Conservation (phyloP, 2,888 invertebrate genomes). For the Mellilla xanthometata region DNA sequence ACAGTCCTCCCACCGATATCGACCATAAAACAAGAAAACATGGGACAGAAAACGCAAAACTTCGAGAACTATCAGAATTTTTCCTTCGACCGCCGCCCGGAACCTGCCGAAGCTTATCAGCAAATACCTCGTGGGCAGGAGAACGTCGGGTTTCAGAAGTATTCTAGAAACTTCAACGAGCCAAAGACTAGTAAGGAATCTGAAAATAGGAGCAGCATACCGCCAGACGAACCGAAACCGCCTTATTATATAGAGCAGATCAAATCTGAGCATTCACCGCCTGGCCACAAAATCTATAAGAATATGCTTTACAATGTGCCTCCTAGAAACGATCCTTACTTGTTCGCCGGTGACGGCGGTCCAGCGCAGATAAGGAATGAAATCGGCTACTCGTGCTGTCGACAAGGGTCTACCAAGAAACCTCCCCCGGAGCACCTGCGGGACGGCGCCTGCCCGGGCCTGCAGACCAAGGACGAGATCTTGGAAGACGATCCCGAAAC, state of each 20-base stretch:
- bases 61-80: conserved; percentile 65
- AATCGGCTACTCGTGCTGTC: conserved; percentile 88
- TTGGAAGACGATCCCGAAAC: conserved; percentile 81
- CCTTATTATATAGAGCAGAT: conserved; percentile 79
- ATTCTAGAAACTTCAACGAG: conserved; percentile 56
- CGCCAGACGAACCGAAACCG: conserved; percentile 55
- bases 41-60: conserved; percentile 57
- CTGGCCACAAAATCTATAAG: conserved; percentile 78
- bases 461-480: conserved; percentile 88
- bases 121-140: conserved; percentile 61
- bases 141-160: conserved; percentile 70
- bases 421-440: conserved; percentile 88
- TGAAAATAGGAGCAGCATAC: conserved; percentile 44
- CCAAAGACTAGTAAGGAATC: conserved; percentile 48
- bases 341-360: conserved; percentile 87
- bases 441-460: conserved; percentile 88
- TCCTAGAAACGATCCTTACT: conserved; percentile 75
- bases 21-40: conserved; percentile 77
- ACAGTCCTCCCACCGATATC: conserved; percentile 75
- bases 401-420: conserved; percentile 87
- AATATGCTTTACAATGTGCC: conserved; percentile 65
- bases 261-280: conserved; percentile 79
- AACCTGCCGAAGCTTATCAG: conserved; percentile 48
- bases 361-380: conserved; percentile 84
- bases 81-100: conserved; percentile 57